Percentiles rank a stretch among this genome's conserved stretches.
Conservation (phyloP, 2,797 vertebrate species). For the Hydrolagus colliei region DNA sequence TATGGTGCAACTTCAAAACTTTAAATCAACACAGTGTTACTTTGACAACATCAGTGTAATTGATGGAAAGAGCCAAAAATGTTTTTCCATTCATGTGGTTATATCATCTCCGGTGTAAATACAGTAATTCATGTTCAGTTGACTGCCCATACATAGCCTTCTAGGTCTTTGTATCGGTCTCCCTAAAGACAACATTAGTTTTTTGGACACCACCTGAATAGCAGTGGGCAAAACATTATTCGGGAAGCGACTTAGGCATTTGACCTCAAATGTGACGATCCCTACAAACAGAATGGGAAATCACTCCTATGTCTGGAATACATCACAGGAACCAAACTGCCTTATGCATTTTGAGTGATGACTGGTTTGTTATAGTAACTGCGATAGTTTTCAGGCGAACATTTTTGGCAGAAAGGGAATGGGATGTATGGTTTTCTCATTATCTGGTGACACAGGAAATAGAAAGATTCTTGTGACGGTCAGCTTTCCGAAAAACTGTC, state of each 20-base stretch:
- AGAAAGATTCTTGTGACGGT: not conserved
- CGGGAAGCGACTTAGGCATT: conserved; percentile 32
- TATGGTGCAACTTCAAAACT: not conserved
- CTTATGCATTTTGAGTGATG: conserved; percentile 36
- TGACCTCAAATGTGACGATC: conserved; percentile 35
- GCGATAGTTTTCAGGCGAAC: not conserved
- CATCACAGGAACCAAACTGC: conserved; percentile 48
- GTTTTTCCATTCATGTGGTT: too few species aligned
- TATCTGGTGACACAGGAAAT: not conserved
- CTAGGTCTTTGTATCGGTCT: not conserved
- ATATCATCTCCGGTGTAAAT: not conserved
- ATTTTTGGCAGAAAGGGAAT: not conserved
- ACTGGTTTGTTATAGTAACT: conserved; percentile 13
- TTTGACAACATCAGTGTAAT: not conserved
- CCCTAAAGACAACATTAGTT: not conserved
- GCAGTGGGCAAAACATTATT: not conserved
- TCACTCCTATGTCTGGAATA: conserved; percentile 41
- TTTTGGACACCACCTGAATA: not conserved
- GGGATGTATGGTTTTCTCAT: conserved; percentile 15
- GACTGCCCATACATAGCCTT: not conserved
- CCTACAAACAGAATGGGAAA: conserved; percentile 47
- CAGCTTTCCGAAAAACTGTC: not conserved
- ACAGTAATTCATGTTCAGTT: not conserved
- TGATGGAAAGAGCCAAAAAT: not conserved
- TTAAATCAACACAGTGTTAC: not conserved